Evolutionary conservation across 92 coral and sea anemone genomes (phyloP), one percentile per base, ranked within the genome.

Genomic region (Porites divaricata): DNA sequence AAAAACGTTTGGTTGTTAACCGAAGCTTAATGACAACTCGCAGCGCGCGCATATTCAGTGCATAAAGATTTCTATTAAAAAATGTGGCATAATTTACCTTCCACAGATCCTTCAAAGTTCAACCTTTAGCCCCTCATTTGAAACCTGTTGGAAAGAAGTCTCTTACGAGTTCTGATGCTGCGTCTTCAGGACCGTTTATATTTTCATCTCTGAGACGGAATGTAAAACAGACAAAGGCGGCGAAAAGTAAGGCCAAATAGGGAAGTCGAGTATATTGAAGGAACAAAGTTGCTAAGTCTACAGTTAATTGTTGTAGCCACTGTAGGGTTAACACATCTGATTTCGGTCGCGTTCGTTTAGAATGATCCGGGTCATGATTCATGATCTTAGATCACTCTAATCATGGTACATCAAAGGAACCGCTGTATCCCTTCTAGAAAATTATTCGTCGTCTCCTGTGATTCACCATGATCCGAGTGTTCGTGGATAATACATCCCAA

Each of bases 71-170:
- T 6, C 7, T 5, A 35, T 35, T 35, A 35, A 35, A 35, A 35
- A 35, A 35, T 35, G 0, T 35, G 45, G 45, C 45, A 35, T 35
- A 35, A 35, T 35, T 35, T 54, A 12, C 62, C n/a, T 74, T 21
- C 61, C 28, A 12, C 76, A 96, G 98, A 79, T 86, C 83, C 14
- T 86, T 96, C 81, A 90, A 92, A 66, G 98, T 96, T 9, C 95
- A 94, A 58, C 85, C 95, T 7, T 89, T 96, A 12, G 93, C 98
- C 2, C 75, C 86, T 11, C 98, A 94, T 70, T 89, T 96, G 51
- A 94, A 90, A 76, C 98, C 98, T n/a, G 92, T 94, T 22, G 91
- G 93, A 17, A 91, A 89, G 67, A 94, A 91, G 68, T 71, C 85
- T 22, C 65, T 79, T 17, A 84, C 86, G 23, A 59, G 78, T 1